These are phyloP conservation scores for Dryoscopus gambensis DNA, from an alignment of 2,113 vertebrate species.

Conservation along the genomic window DNA sequence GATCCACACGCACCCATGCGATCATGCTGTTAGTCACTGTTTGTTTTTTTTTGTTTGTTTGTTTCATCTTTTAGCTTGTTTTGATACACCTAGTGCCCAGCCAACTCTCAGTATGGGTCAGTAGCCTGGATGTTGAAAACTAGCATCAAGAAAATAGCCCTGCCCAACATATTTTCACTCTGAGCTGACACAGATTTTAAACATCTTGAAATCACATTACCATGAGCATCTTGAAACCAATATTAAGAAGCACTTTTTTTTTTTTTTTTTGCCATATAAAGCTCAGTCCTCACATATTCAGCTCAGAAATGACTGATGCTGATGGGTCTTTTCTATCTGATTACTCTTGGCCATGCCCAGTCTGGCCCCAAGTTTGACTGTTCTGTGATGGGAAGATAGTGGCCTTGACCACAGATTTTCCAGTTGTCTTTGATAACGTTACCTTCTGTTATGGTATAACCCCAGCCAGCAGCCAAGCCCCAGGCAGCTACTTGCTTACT, in stretches of 20 bases:
- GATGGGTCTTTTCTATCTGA: not conserved
- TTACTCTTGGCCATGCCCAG: not conserved
- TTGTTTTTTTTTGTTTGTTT: not conserved
- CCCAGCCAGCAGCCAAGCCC: not conserved
- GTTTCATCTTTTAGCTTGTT: not conserved
- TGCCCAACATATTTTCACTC: not conserved
- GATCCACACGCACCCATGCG: not conserved
- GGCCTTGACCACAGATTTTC: not conserved
- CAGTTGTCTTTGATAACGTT: not conserved
- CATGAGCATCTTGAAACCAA: not conserved
- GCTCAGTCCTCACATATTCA: not conserved
- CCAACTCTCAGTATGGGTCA: not conserved
- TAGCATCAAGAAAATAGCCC: not conserved
- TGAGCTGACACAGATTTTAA: not conserved
- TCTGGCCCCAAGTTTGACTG: not conserved
- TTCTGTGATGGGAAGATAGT: not conserved
- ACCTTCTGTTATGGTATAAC: not conserved
- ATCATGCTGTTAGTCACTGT: not conserved
- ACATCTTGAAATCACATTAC: not conserved
- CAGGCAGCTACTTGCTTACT: not conserved
- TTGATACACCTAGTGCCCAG: not conserved
- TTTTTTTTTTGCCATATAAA: not conserved
- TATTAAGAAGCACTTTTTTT: not conserved
- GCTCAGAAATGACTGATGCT: not conserved
- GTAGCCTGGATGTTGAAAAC: not conserved